Percentiles rank a stretch among this genome's conserved stretches.
Evolutionary conservation across 2,888 invertebrate genomes (phyloP).

Genomic region (Scaptomyza cyrtandrae): DNA sequence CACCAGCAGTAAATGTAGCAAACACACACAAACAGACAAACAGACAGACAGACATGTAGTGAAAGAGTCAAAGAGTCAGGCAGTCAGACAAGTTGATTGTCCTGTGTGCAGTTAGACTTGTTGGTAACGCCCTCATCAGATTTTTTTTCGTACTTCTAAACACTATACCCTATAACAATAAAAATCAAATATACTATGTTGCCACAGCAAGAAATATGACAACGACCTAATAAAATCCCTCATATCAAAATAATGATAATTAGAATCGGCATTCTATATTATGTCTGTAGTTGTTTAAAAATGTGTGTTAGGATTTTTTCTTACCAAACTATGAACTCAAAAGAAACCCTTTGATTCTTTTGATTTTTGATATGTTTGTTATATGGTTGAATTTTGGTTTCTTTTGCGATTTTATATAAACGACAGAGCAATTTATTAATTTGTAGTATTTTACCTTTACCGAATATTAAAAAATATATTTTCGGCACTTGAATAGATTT

Average conservation of each 20-base stretch:
- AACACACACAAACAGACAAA: slow-evolving; percentile 16
- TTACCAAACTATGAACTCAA: no score
- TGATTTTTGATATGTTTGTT: no score
- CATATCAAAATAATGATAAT: neutral
- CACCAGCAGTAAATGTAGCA: neutral
- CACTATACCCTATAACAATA: slow-evolving; percentile 18
- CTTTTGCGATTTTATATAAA: no score
- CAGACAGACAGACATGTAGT: slow-evolving; percentile 12
- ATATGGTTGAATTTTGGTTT: no score
- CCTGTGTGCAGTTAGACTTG: slow-evolving; percentile 30
- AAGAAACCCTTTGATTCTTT: no score
- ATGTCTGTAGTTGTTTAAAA: no score
- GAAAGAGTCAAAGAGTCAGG: slow-evolving; percentile 27
- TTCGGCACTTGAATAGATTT: no score
- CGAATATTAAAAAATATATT: no score
- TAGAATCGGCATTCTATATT: neutral
- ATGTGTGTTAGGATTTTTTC: no score
- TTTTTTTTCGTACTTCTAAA: neutral
- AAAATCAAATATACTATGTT: neutral
- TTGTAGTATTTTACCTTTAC: no score
- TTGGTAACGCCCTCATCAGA: slow-evolving; percentile 18
- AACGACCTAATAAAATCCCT: neutral
- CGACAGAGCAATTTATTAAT: no score
- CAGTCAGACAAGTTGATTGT: slow-evolving; percentile 47
- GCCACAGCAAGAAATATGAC: neutral